A percentile compares a stretch with the other conserved stretches of the same genome.
These are phyloP conservation scores for Pheosia tremula DNA, from an alignment of 2,888 invertebrate species.

Conservation along the genomic window DNA sequence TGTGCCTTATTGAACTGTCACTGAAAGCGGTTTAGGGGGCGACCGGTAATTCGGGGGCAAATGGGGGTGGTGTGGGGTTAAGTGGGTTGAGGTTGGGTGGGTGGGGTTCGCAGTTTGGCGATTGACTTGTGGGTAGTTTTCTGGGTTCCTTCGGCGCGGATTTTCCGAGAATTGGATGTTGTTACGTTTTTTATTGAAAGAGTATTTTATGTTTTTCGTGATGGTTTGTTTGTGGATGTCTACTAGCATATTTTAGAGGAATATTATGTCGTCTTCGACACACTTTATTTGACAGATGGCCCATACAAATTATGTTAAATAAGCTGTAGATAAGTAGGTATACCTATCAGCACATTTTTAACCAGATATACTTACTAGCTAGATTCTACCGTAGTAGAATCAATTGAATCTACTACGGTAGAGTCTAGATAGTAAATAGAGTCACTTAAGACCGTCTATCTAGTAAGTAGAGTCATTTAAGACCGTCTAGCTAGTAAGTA, in stretches of 20 bases:
- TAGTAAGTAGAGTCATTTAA: too few relatives aligned
- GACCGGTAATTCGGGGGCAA: slow-evolving; percentile 79
- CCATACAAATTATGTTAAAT: too few relatives aligned
- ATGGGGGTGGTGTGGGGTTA: slow-evolving; percentile 55
- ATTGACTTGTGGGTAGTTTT: slow-evolving; percentile 84
- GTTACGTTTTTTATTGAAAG: background rate
- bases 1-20: slow-evolving; percentile 84
- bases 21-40: slow-evolving; percentile 81
- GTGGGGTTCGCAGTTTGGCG: slow-evolving; percentile 76
- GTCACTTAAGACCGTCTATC: too few relatives aligned
- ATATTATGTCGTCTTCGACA: too few relatives aligned
- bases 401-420: too few relatives aligned
- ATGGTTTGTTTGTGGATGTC: background rate
- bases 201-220: background rate
- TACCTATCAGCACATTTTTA: too few relatives aligned
- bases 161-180: slow-evolving; percentile 23
- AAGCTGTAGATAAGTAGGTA: too few relatives aligned
- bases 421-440: too few relatives aligned
- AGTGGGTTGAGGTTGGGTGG: slow-evolving; percentile 50
- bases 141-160: slow-evolving; percentile 67
- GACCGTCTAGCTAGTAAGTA: too few relatives aligned
- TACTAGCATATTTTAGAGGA: background rate
- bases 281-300: too few relatives aligned
- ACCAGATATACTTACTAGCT: too few relatives aligned
- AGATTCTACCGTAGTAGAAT: too few relatives aligned